Base-by-base conservation (phyloP, 2,797 vertebrate species). In the Coreius guichenoti region DNA sequence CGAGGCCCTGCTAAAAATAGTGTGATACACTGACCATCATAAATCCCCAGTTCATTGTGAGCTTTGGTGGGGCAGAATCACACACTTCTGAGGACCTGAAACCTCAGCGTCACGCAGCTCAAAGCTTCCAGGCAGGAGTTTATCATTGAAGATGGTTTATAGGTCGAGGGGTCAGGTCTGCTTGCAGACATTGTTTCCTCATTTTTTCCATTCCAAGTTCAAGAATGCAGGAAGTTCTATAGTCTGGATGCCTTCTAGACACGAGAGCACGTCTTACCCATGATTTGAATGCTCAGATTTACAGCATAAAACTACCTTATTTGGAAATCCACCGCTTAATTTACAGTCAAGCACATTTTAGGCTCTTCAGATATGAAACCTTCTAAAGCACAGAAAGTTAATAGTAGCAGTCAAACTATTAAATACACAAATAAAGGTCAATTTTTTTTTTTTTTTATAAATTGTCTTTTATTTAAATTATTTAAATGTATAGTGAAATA, bases 191-290 rank as follows among this genome's bases (percentile, higher is more conserved):
- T 93, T 92, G 92, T 93, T 86, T 26, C 16, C 77, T 74, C 11
- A 54, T 75, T 79, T 79, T 68, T 77, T 23, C 54, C 82, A 87
- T 43, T 89, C 86, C 89, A 89, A 89, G 87, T 80, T 79, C 58
- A 87, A 78, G 87, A 86, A 90, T 88, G 88, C 90, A 56, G 86
- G 63, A 63, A 80, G 49, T 61, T 85, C 84, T 89, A 19, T 85
- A 63, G 84, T 91, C 89, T 90, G 89, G 78, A 89, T 90, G 87
- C 77, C 36, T 49, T 84, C 91, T 92, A 84, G 87, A 88, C 89
- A 90, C 86, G 69, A 47, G 85, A 94, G 89, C 92, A 87, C 92
- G 93, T 94, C 92, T 93, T 88, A 86, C 0, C 21, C 73, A 91
- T 92, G 91, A 94, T 92, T 21, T 14, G 6, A 26, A 36, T 21